A percentile compares a stretch with the other conserved stretches of the same genome.
These are phyloP conservation scores for Heteractis magnifica DNA, from an alignment of 92 coral and sea anemone genomes.

Conservation along the genomic window DNA sequence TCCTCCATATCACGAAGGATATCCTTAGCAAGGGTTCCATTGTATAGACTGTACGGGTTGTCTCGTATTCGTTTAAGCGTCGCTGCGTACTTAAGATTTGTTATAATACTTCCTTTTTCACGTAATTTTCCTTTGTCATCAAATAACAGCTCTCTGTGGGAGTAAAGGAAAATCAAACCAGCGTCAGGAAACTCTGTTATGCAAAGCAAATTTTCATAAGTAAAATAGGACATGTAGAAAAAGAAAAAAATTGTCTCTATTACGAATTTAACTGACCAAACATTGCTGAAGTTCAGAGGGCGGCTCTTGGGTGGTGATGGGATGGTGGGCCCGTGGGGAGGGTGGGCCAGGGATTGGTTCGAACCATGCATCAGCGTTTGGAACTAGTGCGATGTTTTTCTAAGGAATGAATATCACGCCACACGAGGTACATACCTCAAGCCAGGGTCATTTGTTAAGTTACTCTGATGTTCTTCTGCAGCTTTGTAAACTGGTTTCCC, in stretches of 20 bases:
- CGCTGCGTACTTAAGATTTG: constrained; percentile 65
- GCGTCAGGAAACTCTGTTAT: too few species aligned
- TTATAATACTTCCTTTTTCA: constrained; percentile 47
- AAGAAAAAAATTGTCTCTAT: too few species aligned
- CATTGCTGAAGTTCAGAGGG: too few species aligned
- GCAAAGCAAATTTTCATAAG: too few species aligned
- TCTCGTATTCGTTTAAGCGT: constrained; percentile 65
- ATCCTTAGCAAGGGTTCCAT: constrained; percentile 55
- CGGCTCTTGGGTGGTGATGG: too few species aligned
- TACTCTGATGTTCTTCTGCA: constrained; percentile 35
- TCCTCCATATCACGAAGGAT: constrained; percentile 62
- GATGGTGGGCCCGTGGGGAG: too few species aligned
- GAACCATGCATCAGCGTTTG: too few species aligned
- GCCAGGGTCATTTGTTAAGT: not conserved
- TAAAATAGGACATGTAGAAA: too few species aligned
- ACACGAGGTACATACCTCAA: not conserved
- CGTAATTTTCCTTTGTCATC: constrained; percentile 53
- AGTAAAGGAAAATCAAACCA: not conserved
- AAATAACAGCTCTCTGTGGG: constrained; percentile 53
- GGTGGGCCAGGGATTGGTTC: too few species aligned
- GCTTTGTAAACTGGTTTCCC: constrained; percentile 43
- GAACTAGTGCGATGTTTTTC: too few species aligned
- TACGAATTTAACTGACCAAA: too few species aligned
- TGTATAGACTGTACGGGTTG: constrained; percentile 72
- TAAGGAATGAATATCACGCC: too few species aligned